Base-by-base conservation (phyloP, 2,888 invertebrate species). In the Cantharis nigra region DNA sequence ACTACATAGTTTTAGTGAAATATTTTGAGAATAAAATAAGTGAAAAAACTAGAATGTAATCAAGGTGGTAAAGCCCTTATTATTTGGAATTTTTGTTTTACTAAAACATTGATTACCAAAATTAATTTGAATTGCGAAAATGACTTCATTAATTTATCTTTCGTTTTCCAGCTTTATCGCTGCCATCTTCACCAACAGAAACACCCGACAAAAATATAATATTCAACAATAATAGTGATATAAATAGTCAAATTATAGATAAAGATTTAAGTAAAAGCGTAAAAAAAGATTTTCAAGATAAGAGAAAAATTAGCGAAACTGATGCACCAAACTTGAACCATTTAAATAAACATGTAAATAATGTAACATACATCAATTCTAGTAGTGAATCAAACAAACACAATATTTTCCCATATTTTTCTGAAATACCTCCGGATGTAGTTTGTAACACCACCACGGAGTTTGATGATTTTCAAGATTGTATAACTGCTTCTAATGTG, bases 241-340 rank as follows among this genome's bases (percentile, higher is more conserved):
- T 33, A 49, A 71, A 20, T 30, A 69, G 62, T 71, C 9, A 63
- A 28, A 69, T 62, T 74, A 20, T 63, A 70, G 30, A 72, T 72
- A 63, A 49, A 63, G 23, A 76, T 72, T 10, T 23, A 64, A 78
- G 26, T 67, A 67, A 67, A 79, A 30, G 70, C 77, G 70, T 78
- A 63, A 69, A 80, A 30, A 85, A 86, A 83, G 85, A 86, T 81
- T 85, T 83, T 80, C 84, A 83, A 81, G 85, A 86, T 79, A 84
- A 82, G 78, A 81, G 85, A 82, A 85, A 84, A 83, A 7, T n/a
- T 49, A 49, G 49, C 9, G 49, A n/a, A n/a, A 30, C 18, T 63
- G 49, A 64, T 74, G 75, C 76, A 69, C 9, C 28, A 64, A 30
- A 69, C 75, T 67, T n/a, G 26, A 26, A 11, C 63, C 13, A 70